Base-by-base conservation (phyloP, 1,140 invertebrate genomes). In the Zaprionus vittiger region DNA sequence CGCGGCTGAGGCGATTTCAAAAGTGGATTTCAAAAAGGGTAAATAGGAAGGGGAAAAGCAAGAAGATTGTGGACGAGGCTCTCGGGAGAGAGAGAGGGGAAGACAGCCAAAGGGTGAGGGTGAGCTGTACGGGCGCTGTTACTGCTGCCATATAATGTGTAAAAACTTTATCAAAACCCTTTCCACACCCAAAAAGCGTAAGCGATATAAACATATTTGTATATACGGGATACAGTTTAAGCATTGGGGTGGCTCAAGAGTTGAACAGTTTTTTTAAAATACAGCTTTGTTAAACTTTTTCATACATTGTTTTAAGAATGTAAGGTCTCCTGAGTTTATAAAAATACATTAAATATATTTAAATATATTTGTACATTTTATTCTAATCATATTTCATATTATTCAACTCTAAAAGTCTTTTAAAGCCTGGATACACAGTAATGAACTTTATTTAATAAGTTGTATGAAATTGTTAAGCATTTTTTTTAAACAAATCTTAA, bases 91-190 rank as follows among this genome's bases (percentile, higher is more conserved):
- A 14, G 22, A 7, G 31, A 22, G 20, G 9, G 15, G 6, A 7
- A 28, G 26, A 28, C 26, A 28, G 26, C 26, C 26, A 28, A 5
- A 28, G 5, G 9, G 12, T 9, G 54, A 17, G 20, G 34, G 20
- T n/a, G n/a, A 6, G 56, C 9, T 47, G 55, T 31, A 34, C 4
- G 31, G 65, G 64, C 49, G 55, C 56, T 60, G n/a, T n/a, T 67
- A 71, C 73, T 81, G 75, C 72, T 80, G 64, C 60, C 84, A 84
- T 81, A 90, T 89, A 89, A 90, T 90, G 84, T 85, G 85, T 61
- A 89, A 89, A 89, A 89, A 89, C 79, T 89, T 89, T 89, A 85
- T 90, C 85, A 85, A 89, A 89, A 80, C 85, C 79, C 85, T 90
- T 90, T 90, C 81, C 72, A 66, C 85, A 85, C 85, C 76, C 81